phyloP scores from a whole-genome alignment of 2,797 vertebrate species.

The Urosaurus nigricauda region DNA sequence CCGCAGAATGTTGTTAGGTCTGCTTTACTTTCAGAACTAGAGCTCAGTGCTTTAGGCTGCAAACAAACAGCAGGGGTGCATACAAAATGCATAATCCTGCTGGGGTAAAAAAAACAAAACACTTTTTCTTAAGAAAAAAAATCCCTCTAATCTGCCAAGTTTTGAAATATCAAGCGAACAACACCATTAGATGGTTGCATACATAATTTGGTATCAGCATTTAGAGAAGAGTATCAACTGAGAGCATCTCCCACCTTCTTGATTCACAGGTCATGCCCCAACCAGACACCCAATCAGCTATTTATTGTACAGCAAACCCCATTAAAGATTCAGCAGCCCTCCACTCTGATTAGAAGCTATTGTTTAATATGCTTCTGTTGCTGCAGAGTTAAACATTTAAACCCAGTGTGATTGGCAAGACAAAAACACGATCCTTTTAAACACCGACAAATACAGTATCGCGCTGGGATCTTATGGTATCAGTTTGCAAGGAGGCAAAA shows the following conservation, averaged over 20 bases:
- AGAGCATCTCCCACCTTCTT: background rate
- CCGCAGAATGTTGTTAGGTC: background rate
- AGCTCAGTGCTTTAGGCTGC: background rate
- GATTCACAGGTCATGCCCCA: background rate
- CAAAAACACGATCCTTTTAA: constrained; percentile 48
- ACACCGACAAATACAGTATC: constrained; percentile 11
- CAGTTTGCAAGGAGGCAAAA: constrained; percentile 19
- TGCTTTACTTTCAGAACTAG: background rate
- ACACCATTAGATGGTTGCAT: background rate
- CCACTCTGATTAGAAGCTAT: constrained; percentile 20
- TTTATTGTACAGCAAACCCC: background rate
- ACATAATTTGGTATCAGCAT: background rate
- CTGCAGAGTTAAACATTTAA: constrained; percentile 52
- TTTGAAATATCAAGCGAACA: background rate
- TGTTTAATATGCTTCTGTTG: constrained; percentile 48
- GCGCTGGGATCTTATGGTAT: constrained; percentile 31
- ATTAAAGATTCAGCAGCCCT: constrained; percentile 48
- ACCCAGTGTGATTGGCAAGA: constrained; percentile 45
- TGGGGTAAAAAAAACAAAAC: background rate
- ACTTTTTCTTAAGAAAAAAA: background rate
- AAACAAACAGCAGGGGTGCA: background rate
- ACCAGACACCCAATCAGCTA: background rate
- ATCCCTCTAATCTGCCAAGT: constrained; percentile 1
- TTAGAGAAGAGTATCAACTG: background rate
- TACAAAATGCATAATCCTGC: constrained; percentile 8